phyloP scores from a whole-genome alignment of 2,797 vertebrate species.

The Paguma larvata region DNA sequence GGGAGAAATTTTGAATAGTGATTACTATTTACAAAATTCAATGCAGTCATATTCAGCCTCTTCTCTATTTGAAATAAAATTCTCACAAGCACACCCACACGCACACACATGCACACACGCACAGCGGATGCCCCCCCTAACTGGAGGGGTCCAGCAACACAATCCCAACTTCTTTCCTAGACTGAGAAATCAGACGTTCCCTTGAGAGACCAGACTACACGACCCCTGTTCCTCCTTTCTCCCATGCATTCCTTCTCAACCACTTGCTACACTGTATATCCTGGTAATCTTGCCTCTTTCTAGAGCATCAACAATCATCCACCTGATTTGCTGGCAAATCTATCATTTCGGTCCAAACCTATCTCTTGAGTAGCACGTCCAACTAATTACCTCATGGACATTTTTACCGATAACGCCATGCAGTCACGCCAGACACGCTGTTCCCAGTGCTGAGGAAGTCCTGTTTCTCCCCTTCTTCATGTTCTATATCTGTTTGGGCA shows the following conservation, averaged over 20 bases:
- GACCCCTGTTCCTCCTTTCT: not conserved
- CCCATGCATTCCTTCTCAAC: not conserved
- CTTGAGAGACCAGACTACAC: not conserved
- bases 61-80: constrained; percentile 31
- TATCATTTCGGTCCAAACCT: not conserved
- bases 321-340: not conserved
- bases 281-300: not conserved
- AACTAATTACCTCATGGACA: not conserved
- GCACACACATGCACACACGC: not conserved
- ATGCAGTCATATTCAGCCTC: not conserved
- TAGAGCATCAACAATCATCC: not conserved
- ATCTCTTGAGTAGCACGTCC: not conserved
- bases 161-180: not conserved
- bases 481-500: not conserved
- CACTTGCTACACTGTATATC: not conserved
- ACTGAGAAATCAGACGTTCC: not conserved
- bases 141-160: not conserved
- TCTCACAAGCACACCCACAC: too few species aligned
- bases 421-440: not conserved
- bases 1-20: not conserved
- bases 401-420: not conserved
- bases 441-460: not conserved
- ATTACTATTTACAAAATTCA: not conserved
- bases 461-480: not conserved
- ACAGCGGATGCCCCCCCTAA: not conserved